These are phyloP conservation scores for Cephonodes hylas DNA, from an alignment of 2,888 invertebrate genomes.

Conservation along the genomic window DNA sequence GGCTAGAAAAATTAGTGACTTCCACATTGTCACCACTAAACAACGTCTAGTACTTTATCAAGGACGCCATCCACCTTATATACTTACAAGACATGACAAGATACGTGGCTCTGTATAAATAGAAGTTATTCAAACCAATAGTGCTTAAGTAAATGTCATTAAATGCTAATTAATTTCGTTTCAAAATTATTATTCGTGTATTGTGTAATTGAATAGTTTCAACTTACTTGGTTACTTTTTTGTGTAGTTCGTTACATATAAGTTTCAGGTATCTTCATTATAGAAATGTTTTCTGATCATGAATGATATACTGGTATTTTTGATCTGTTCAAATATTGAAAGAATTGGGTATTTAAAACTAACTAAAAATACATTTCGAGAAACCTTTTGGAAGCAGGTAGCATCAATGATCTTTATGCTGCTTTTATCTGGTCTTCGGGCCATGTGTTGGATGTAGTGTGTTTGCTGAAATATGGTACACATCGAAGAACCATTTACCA, in stretches of 20 bases:
- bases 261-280: too few species aligned
- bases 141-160: conserved; percentile 7
- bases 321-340: too few species aligned
- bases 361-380: too few species aligned
- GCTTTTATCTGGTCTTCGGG: too few species aligned
- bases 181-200: background rate
- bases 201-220: background rate
- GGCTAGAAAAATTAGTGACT: conserved; percentile 20
- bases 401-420: too few species aligned
- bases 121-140: conserved; percentile 7
- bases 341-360: too few species aligned
- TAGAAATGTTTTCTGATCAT: background rate
- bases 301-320: background rate
- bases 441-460: too few species aligned
- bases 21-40: conserved; percentile 27
- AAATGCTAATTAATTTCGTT: conserved; percentile 11
- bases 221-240: too few species aligned
- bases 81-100: background rate
- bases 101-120: background rate
- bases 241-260: background rate
- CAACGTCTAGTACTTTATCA: background rate
- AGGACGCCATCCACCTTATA: conserved; percentile 7
- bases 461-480: too few species aligned
- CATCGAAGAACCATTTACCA: too few species aligned
- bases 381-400: too few species aligned